Base-by-base conservation (phyloP, 2,888 invertebrate species). In the Sisyra terminalis region DNA sequence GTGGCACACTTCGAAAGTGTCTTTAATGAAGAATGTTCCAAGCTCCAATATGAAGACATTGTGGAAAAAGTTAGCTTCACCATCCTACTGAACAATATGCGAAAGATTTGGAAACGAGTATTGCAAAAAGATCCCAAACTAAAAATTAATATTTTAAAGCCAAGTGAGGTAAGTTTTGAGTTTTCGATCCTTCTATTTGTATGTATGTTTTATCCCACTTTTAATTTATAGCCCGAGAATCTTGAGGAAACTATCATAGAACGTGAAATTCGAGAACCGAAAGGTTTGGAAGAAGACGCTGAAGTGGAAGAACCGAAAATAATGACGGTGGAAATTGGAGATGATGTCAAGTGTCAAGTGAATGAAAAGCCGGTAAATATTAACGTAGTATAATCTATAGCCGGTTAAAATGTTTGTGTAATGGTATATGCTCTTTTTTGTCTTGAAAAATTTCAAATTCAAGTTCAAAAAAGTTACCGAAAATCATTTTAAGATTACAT, bases 1-100 rank as follows among this genome's bases (percentile, higher is more conserved):
- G 16, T 38, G 10, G 37, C 37, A 9, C 16, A 38, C 30, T 43
- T 43, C 17, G 43, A 43, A 30, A 24, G 16, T 9, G 38, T 43
- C 14, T 43, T 43, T 13, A 43, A 43, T 16, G 15, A 34, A 16
- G 43, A 43, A 30, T 43, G 43, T 29, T 36, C 37, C 29, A 43
- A 38, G 37, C 37, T 37, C 3, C 37, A 43, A 24, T 42, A 43
- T 29, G 30, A 36, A 11, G 43, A 43, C 30, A 38, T 43, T 37
- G 43, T 43, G 7, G 43, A 43, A 37, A 35, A 34, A 15, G 43
- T 43, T n/a, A 43, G 43, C 31, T 43, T 38, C 37, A 43, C 43
- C 8, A 31, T 43, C n/a, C 16, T 43, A 8, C 15, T 43, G 17
- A 43, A 43, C 38, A 43, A 43, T 43, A 43, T 43, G 43, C 16